Base-by-base conservation (phyloP, 2,888 invertebrate species). In the Drosophila eohydei region DNA sequence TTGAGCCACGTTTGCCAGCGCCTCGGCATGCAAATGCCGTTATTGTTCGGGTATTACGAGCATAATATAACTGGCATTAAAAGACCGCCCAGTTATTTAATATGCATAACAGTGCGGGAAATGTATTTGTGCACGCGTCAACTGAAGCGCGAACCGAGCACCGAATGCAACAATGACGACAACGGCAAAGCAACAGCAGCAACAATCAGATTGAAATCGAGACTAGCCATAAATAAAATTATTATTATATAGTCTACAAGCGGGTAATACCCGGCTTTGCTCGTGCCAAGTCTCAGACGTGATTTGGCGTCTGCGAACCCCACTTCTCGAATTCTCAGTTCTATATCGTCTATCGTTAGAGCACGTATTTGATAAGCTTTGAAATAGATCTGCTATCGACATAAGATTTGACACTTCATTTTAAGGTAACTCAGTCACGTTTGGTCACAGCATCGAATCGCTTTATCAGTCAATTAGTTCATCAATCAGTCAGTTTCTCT, bases 21-120 rank as follows among this genome's bases (percentile, higher is more conserved):
- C 65, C 77, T 71, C 65, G 64, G 46, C 57, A 74, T 77, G 74
- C 75, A 75, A 75, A 75, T 75, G 54, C 65, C 48, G 30, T 55
- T 58, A 46, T 26, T 54, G 65, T 46, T 46, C 46, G 44, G 55
- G 30, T 43, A 46, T 54, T 54, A 52, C 32, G 32, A 26, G 14
- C 21, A n/a, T 9, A 21, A 56, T 40, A 41, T 12, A 60, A 34
- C 60, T 60, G 28, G 56, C 28, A 55, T 55, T 36, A 36, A 46
- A 32, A 58, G 46, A 16, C 28, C 46, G 48, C 46, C 32, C 50
- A 74, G 86, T 78, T 80, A 85, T 80, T 83, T 80, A 80, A 88
- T 85, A 83, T 83, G 88, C 83, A 83, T 73, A 68, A 59, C 80
- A 61, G 68, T 81, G 48, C 52, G 55, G 54, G 44, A 61, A 67